Base-by-base conservation (phyloP, 1,140 invertebrate genomes). In the Drosophila suzukii region DNA sequence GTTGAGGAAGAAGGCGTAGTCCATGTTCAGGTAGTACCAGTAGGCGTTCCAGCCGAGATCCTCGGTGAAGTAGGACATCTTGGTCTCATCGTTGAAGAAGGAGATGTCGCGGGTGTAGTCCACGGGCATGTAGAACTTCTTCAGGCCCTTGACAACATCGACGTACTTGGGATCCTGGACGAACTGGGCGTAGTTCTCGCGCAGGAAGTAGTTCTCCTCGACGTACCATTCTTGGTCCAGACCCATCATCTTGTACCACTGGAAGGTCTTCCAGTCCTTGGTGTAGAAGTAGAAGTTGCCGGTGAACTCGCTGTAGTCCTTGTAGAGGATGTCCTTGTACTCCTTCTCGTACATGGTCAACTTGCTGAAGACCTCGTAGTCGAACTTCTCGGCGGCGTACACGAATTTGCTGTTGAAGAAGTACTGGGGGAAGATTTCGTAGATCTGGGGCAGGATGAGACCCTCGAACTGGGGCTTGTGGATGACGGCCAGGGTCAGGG, bases 11-110 rank as follows among this genome's bases (percentile, higher is more conserved):
- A 92, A 93, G 3, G 96, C 95, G 36, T 62, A 62, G 38, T 62
- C 60, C 53, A 62, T 62, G 53, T 62, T 62, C 0, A 62, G 93
- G 75, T 95, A 95, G 78, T 94, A 95, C 91, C 96, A 96, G 78
- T 94, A 95, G 2, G 94, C 88, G 38, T 62, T 96, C n/a, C 96
- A 92, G 63, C 94, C 94, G 57, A 95, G 92, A 91, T 96, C 96
- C 70, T 97, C 95, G 0, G 95, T 95, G 93, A 95, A 97, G 90
- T 97, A 97, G 20, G 93, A 93, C 17, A 97, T 51, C 54, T 94
- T 92, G 60, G 94, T 93, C 27, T 94, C 92, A 5, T 93, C 78
- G 47, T 93, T 93, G 93, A 72, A 95, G 94, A 93, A 94, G 94
- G 81, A 93, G 94, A 86, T 94, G 93, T 24, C 47, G 93, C 94